These are phyloP conservation scores for Plectus sambesii DNA, from an alignment of 1,140 invertebrate genomes.

Conservation along the genomic window DNA sequence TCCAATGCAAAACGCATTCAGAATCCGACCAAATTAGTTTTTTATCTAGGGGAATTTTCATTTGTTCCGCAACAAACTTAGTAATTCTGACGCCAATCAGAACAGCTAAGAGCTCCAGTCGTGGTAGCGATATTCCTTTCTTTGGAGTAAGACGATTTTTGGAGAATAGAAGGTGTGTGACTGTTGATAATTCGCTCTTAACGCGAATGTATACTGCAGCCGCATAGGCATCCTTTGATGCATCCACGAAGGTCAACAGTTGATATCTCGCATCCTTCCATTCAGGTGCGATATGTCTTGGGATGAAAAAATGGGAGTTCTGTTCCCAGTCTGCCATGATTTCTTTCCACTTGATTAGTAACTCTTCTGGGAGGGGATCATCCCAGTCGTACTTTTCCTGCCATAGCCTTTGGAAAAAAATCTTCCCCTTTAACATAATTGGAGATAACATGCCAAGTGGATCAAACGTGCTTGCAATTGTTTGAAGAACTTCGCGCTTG, in stretches of 20 bases:
- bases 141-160: no score
- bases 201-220: background rate
- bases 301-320: background rate
- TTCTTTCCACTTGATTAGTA: background rate
- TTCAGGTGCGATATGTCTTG: background rate
- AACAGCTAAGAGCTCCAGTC: no score
- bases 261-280: background rate
- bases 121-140: no score
- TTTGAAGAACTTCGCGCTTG: background rate
- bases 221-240: no score
- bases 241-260: background rate
- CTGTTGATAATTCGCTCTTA: background rate
- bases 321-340: background rate
- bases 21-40: background rate
- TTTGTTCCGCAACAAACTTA: background rate
- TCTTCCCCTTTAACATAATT: no score
- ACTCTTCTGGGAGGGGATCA: background rate
- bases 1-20: no score
- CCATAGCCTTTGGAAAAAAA: no score
- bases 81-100: background rate
- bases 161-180: background rate
- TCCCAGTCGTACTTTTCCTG: no score
- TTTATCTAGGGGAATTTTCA: background rate
- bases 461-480: slow-evolving; percentile 1
- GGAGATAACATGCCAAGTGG: no score